Evolutionary conservation across 2,888 invertebrate genomes (phyloP), one percentile per base, ranked within the genome.

Genomic region (Hirtodrosophila trivittata): DNA sequence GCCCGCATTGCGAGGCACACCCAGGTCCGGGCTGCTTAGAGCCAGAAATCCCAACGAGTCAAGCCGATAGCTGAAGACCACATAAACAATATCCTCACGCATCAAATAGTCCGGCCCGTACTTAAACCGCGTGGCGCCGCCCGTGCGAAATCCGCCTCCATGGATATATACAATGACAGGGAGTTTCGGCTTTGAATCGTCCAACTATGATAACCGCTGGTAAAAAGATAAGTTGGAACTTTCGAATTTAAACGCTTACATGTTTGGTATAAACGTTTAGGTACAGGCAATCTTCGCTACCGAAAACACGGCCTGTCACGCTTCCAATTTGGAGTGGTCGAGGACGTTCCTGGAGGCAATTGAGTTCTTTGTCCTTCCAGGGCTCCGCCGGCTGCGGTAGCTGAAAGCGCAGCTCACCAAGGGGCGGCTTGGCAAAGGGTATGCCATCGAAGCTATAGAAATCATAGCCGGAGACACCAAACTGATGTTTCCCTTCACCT

Each of bases 1-100:
- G 0, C 91, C 92, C 0, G 91, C 92, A 76, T 92, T 92, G 8
- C 92, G 92, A 1, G 92, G 91, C 9, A 92, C 89, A 12, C 89
- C 88, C n/a, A 92, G 70, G 0, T 88, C 77, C 1, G 89, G 78
- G 65, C 91, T 91, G 32, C 88, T 78, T 0, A 92, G 65, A 26
- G 89, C 89, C 9, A 92, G 83, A 58, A 92, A 92, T 70, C 90
- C 91, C 54, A 92, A 76, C 2, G 90, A 78, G 57, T 92, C 91
- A 10, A 92, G 72, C 1, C 92, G 90, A 75, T 92, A 92, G 51
- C 91, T 91, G 2, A 92, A 82, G 0, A 90, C 81, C 1, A 92
- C 90, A 4, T 91, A 66, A 0, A 92, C 88, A 0, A 92, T 81
- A 60, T 91, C 89, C 70, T 91, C 89, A 4, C 87, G 84, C 82